phyloP scores from a whole-genome alignment of 2,113 vertebrate species.

The Gulo gulo region DNA sequence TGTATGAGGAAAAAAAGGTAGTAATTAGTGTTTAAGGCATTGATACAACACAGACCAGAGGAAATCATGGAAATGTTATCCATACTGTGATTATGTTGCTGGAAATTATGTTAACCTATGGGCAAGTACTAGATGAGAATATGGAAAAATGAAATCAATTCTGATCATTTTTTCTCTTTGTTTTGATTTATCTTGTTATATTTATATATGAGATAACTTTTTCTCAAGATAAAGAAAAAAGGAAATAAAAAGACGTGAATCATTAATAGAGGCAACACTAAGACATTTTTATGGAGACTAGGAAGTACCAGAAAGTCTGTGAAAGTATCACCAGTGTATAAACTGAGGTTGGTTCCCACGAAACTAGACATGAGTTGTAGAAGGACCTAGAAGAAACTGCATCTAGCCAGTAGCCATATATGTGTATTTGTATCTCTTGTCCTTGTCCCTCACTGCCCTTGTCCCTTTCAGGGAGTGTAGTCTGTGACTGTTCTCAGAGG shows the following conservation, averaged over 20 bases:
- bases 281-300: neutral
- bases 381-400: neutral
- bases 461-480: neutral
- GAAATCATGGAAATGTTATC: slow-evolving; percentile 5
- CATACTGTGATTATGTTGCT: neutral
- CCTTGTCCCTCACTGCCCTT: neutral
- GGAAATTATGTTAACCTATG: neutral
- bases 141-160: slow-evolving; percentile 1
- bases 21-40: neutral
- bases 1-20: neutral
- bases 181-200: slow-evolving; percentile 15
- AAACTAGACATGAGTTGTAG: neutral
- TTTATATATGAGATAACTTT: neutral
- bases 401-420: neutral
- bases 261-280: neutral
- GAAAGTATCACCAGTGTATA: neutral
- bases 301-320: neutral
- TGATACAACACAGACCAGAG: neutral
- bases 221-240: slow-evolving; percentile 29
- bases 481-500: neutral
- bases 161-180: neutral
- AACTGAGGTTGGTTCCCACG: neutral
- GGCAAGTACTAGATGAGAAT: neutral
- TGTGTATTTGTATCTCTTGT: neutral
- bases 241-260: neutral